A percentile compares a stretch with the other conserved stretches of the same genome.
These are phyloP conservation scores for Orbicella faveolata DNA, from an alignment of 64 coral and sea anemone genomes.

Conservation along the genomic window DNA sequence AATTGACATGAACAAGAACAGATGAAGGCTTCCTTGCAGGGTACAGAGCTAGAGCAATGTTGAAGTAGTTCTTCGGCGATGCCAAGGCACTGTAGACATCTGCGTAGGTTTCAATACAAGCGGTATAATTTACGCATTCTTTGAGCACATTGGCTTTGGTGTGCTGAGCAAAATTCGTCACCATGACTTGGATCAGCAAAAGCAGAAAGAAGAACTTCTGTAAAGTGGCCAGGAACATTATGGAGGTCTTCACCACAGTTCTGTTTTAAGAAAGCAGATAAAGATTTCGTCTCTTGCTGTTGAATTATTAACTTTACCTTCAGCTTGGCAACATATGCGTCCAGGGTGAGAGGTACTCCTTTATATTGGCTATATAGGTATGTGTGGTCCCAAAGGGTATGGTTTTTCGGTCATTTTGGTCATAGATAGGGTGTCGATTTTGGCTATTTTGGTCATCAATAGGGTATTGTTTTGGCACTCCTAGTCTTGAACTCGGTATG, in stretches of 20 bases:
- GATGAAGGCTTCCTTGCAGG: neutral
- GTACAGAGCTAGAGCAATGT: neutral
- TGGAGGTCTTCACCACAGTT: neutral
- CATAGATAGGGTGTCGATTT: too few species aligned
- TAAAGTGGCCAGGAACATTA: neutral
- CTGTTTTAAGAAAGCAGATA: neutral
- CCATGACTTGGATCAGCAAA: neutral
- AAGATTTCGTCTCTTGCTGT: too few species aligned
- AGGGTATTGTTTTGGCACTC: too few species aligned
- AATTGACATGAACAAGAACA: neutral
- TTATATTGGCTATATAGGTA: too few species aligned
- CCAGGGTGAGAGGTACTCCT: too few species aligned
- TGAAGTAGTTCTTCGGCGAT: constrained; percentile 8
- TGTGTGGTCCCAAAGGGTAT: too few species aligned
- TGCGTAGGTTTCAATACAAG: neutral
- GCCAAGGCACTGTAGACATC: neutral
- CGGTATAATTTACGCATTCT: neutral
- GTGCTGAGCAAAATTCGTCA: neutral
- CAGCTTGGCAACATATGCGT: too few species aligned
- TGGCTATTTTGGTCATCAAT: too few species aligned
- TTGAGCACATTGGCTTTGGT: neutral
- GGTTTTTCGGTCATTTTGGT: too few species aligned
- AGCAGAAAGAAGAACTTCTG: neutral
- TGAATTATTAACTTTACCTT: too few species aligned
- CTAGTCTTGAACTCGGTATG: too few species aligned